A percentile compares a stretch with the other conserved stretches of the same genome.
Evolutionary conservation across 2,113 vertebrate species (phyloP).

Genomic region (Prionailurus viverrinus): DNA sequence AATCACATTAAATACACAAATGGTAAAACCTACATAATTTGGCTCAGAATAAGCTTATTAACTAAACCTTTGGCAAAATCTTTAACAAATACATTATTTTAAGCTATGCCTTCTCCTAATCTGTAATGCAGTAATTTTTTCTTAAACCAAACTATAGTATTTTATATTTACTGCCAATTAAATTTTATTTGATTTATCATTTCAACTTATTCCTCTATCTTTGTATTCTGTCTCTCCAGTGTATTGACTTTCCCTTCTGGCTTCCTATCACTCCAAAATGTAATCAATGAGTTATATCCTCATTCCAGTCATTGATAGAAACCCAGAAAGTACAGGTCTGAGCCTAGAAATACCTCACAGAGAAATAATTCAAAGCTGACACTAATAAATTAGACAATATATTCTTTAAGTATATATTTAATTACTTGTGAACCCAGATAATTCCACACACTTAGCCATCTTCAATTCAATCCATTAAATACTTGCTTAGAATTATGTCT

Average conservation of each 20-base stretch:
- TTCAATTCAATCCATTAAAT: not conserved
- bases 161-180: slow-evolving; percentile 39
- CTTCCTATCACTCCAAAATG: not conserved
- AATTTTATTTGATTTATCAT: slow-evolving; percentile 2
- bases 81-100: slow-evolving; percentile 19
- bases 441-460: not conserved
- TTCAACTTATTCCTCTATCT: not conserved
- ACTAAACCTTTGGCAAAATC: not conserved
- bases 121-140: not conserved
- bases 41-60: not conserved
- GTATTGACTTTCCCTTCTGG: not conserved
- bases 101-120: not conserved
- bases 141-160: not conserved
- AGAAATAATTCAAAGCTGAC: not conserved
- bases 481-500: not conserved
- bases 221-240: not conserved
- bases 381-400: not conserved
- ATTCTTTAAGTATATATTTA: slow-evolving; percentile 36
- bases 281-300: not conserved
- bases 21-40: not conserved
- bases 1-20: not conserved
- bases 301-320: not conserved
- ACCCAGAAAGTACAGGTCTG: not conserved
- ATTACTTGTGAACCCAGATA: not conserved
- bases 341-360: not conserved